Conservation (phyloP, 2,888 invertebrate species). For the Chrysina gloriosa region DNA sequence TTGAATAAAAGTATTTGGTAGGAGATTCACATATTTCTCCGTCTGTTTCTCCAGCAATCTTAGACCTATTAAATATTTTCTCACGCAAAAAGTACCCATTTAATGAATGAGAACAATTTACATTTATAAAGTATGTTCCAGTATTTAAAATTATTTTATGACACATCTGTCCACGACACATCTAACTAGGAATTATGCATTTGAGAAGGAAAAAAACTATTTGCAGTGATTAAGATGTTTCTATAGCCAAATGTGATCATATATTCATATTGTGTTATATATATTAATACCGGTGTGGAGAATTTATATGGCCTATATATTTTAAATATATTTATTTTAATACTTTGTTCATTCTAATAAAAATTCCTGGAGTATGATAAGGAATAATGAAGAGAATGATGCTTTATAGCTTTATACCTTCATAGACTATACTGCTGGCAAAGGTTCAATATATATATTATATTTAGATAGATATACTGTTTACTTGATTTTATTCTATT, state of each 20-base stretch:
- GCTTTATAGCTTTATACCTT: constrained; percentile 49
- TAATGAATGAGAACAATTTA: background rate
- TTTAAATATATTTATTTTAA: constrained; percentile 23
- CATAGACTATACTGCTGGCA: constrained; percentile 55
- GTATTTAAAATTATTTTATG: constrained; percentile 14
- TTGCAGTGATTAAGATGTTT: background rate
- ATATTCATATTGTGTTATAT: constrained; percentile 27
- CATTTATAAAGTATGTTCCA: background rate
- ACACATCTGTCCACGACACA: constrained; percentile 5
- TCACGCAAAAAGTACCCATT: background rate
- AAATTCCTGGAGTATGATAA: constrained; percentile 15
- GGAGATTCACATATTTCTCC: too few relatives aligned
- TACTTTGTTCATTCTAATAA: constrained; percentile 24
- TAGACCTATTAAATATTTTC: constrained; percentile 21
- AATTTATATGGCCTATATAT: constrained; percentile 39
- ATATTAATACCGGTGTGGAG: constrained; percentile 30
- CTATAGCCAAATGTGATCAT: background rate
- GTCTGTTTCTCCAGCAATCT: too few relatives aligned
- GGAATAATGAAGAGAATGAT: constrained; percentile 15
- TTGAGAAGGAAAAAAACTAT: constrained; percentile 6
- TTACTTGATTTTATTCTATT: constrained; percentile 47
- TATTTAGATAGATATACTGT: constrained; percentile 44
- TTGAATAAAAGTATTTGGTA: too few relatives aligned
- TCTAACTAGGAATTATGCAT: constrained; percentile 2
- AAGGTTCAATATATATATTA: constrained; percentile 50